Base-by-base conservation (phyloP, 2,797 vertebrate genomes). In the Enteromius anoplus region DNA sequence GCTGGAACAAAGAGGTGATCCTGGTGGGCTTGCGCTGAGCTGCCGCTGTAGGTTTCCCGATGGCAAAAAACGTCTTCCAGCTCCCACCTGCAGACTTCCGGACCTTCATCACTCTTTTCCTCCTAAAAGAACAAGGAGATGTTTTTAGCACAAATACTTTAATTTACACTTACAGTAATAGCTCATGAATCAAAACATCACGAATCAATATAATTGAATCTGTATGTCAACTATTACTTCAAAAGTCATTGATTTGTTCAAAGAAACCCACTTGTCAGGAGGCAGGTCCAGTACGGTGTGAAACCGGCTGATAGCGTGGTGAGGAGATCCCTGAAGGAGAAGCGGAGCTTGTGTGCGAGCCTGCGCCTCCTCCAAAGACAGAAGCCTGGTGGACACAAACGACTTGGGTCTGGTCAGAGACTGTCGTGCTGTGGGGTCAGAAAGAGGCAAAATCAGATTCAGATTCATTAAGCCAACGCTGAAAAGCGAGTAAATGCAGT, bases 51-150 rank as follows among this genome's bases (percentile, higher is more conserved):
- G 92, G 93, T 68, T 94, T 94, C 19, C 95, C 94, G 14, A 95
- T 90, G 14, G 95, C 94, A 76, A 96, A 96, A 88, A 96, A 95
- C 0, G 93, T 93, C 87, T 94, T 95, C 95, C 95, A 96, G 89
- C 94, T 95, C 60, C 94, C 94, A 3, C 92, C 93, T 0, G 90
- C 93, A 0, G 92, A 90, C 86, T 95, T 96, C 53, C 94, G 88
- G 6, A 87, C 89, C 78, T 94, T 95, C 58, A 92, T 88, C 0
- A 90, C 90, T 72, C 90, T 91, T 86, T 95, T 95, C 85, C 92
- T 92, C 84, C 93, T 95, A 23, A 11, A 10, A 14, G 17, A 23
- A 23, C 23, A 45, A 23, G 21, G 15, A 64, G 29, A 40, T 40
- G 2, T 10, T 42, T 21, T 26, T 29, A 29, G 58, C 23, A 29